Evolutionary conservation across 2,797 vertebrate genomes (phyloP), one percentile per base, ranked within the genome.

Genomic region (Bradypus variegatus): DNA sequence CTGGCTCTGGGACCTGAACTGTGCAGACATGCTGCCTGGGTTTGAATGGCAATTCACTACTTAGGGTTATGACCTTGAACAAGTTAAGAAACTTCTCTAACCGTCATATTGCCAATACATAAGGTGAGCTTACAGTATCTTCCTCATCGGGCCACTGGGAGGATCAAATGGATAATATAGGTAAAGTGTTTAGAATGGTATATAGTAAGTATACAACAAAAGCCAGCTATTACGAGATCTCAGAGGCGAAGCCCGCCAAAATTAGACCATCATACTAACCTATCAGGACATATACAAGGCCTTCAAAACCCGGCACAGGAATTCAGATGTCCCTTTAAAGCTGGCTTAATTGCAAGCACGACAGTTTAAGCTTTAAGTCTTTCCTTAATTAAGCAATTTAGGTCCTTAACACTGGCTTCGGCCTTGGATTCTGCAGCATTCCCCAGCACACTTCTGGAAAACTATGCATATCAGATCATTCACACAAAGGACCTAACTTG

Each of bases 341-440:
- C 53, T 8, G 15, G 53, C 23, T n/a, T 13, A 88, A 58, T 5
- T 84, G 89, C 79, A 41, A 73, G 89, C 18, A 64, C 1, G 60
- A 55, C 45, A 53, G 38, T 50, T 41, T 79, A 27, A 75, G 31
- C 10, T 81, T 29, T 55, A 85, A 91, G 29, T 91, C 91, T 93
- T 94, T 25, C 62, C 73, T 86, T 36, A 65, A 83, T 89, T 91
- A 82, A 92, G 53, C 69, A 91, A 60, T 62, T 13, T 50, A 69
- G 36, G 69, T 85, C 67, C 64, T 89, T 25, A 70, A n/a, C 8
- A 6, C 48, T 91, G 76, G 62, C 91, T 88, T 58, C 19, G 21
- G 58, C 58, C 58, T 58, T 62, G 73, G 45, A 64, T 70, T 82
- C 67, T 75, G 19, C 55, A 85, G 50, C 64, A 19, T 14, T 5